Base-by-base conservation (phyloP, 2,797 vertebrate genomes). In the Pseudochaenichthys georgianus region DNA sequence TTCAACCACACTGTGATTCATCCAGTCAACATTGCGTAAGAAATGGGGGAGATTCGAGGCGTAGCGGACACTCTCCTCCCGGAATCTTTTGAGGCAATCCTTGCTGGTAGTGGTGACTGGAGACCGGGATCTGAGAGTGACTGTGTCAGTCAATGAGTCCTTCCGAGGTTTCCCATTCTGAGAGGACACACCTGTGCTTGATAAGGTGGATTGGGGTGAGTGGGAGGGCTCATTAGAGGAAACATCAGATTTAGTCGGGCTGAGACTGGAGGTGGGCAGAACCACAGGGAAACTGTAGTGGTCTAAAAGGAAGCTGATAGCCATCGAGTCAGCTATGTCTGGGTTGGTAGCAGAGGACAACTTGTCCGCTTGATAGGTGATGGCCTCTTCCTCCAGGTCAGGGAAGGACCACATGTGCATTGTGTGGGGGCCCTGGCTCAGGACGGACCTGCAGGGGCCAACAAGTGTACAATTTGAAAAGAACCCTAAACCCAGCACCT, bases 341-440 rank as follows among this genome's bases (percentile, higher is more conserved):
- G 94, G 93, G 85, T 96, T 96, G 0, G 93, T 94, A 50, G 94
- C 93, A 21, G 94, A 91, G 3, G 95, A 95, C 46, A 95, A 83
- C 63, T 95, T 95, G 77, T 95, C 95, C 3, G 92, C 94, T 47
- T 95, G 91, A 74, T 93, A 95, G 60, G 94, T 94, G 63, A 94
- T 83, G n/a, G 83, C 80, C 42, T 88, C 93, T 16, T 94, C 93
- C 4, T 95, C 94, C 43, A 75, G 59, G 41, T 92, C 88, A 31
- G 84, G 85, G 50, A 91, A 93, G 19, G 92, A 51, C 95, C 95
- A 96, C 95, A 96, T 96, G 82, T 95, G 82, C 17, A 96, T 84
- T 0, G 92, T 94, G 65, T 92, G 70, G 47, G 89, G 68, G 4
- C 95, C 95, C 82, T 96, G 95, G 67, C 90, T 93, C 3, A 96